These are phyloP conservation scores for Echiichthys vipera DNA, from an alignment of 2,797 vertebrate genomes.

Conservation along the genomic window DNA sequence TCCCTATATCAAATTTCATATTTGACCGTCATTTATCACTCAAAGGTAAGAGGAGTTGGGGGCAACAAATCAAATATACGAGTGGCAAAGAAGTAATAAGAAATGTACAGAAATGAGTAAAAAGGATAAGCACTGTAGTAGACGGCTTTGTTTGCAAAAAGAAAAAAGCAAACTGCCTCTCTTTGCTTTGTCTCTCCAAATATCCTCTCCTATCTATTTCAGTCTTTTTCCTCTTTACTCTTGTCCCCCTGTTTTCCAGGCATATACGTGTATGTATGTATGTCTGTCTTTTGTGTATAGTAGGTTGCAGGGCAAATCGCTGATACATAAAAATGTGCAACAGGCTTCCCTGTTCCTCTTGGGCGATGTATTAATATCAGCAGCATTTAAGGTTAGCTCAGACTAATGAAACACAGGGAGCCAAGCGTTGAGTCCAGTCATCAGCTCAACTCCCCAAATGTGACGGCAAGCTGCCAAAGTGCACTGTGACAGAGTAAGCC, in stretches of 20 bases:
- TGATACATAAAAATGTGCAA: slow-evolving; percentile 57
- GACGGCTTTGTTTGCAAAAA: slow-evolving; percentile 41
- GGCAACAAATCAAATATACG: slow-evolving; percentile 47
- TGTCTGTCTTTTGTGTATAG: not conserved
- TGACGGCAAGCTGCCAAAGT: slow-evolving; percentile 22
- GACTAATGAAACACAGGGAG: slow-evolving; percentile 79
- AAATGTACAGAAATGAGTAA: slow-evolving; percentile 36
- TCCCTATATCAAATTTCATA: slow-evolving; percentile 50
- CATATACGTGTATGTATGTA: not conserved
- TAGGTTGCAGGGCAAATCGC: slow-evolving; percentile 53
- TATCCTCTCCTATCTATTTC: slow-evolving; percentile 28
- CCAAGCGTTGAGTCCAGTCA: slow-evolving; percentile 66
- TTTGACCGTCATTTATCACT: slow-evolving; percentile 39
- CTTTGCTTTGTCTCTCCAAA: slow-evolving; percentile 45
- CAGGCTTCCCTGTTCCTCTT: slow-evolving; percentile 54
- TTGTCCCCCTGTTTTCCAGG: slow-evolving; percentile 18
- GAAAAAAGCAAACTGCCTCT: slow-evolving; percentile 48
- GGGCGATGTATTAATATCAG: slow-evolving; percentile 73
- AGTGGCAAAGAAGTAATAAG: slow-evolving; percentile 24
- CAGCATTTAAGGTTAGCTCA: slow-evolving; percentile 71
- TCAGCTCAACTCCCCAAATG: slow-evolving; percentile 40
- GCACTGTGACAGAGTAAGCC: slow-evolving; percentile 34
- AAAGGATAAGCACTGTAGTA: slow-evolving; percentile 29
- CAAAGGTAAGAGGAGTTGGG: slow-evolving; percentile 37
- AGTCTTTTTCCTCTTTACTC: slow-evolving; percentile 3